Percentiles rank a stretch among this genome's conserved stretches.
phyloP scores from a whole-genome alignment of 1,140 invertebrate species.

The Zaprionus davidi region DNA sequence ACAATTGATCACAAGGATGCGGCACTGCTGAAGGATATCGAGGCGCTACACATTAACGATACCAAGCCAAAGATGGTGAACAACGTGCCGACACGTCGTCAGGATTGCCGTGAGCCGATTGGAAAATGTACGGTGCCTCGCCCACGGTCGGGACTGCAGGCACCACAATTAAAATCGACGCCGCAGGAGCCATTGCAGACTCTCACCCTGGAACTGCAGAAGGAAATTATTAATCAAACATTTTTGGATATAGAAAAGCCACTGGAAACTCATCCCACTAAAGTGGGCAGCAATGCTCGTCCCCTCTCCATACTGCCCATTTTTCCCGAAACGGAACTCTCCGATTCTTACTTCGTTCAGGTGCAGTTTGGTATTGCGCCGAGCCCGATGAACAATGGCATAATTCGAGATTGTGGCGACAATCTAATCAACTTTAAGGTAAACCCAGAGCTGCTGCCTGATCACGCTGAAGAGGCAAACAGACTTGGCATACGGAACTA shows the following conservation, averaged over 20 bases:
- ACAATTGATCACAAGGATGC: conserved; percentile 41
- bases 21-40: conserved; percentile 31
- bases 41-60: conserved; percentile 15
- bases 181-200: not conserved
- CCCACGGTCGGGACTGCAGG: conserved; percentile 7
- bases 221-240: conserved; percentile 38
- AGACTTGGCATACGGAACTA: not conserved
- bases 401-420: conserved; percentile 54
- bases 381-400: not conserved
- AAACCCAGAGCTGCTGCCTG: not conserved
- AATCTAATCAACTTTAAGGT: conserved; percentile 47
- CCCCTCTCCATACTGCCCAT: conserved; percentile 41
- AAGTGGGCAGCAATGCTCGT: conserved; percentile 13
- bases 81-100: conserved; percentile 10
- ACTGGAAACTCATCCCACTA: conserved; percentile 42
- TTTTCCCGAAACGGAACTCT: conserved; percentile 37
- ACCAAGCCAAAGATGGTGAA: not conserved
- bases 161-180: not conserved
- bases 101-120: conserved; percentile 44
- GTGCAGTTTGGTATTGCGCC: conserved; percentile 46
- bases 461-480: not conserved
- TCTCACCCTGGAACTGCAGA: conserved; percentile 34
- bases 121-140: conserved; percentile 36
- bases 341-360: conserved; percentile 20
- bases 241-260: conserved; percentile 40